phyloP scores from a whole-genome alignment of 1,140 invertebrate species.

The Lanistes nyassanus region DNA sequence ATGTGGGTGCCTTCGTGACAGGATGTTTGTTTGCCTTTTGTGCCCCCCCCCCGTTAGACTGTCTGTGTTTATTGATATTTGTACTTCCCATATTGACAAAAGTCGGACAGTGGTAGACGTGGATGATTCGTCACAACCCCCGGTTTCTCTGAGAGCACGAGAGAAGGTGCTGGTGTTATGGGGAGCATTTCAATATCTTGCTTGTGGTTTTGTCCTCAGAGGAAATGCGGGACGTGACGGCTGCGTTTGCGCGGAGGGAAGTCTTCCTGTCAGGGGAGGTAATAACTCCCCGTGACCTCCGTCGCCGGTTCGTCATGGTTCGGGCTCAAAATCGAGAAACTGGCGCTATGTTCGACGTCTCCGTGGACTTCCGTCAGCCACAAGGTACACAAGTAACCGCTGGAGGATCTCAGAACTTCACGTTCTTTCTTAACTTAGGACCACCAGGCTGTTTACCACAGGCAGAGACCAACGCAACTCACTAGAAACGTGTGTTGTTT shows the following conservation, averaged over 20 bases:
- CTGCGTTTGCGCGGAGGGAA: constrained; percentile 30
- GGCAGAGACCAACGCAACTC: no score
- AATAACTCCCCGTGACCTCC: constrained; percentile 27
- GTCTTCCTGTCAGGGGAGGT: constrained; percentile 38
- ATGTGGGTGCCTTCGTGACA: no score
- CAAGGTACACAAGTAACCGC: no score
- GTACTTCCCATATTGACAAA: neutral
- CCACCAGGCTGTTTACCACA: no score
- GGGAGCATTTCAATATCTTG: neutral
- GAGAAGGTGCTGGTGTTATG: neutral
- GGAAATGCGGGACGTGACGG: constrained; percentile 22
- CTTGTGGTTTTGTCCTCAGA: neutral
- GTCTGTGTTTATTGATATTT: neutral
- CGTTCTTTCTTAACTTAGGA: no score
- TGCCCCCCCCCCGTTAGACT: no score
- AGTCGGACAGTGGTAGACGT: neutral
- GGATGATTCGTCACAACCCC: neutral
- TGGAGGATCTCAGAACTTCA: no score
- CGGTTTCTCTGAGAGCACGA: neutral
- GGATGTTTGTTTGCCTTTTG: no score
- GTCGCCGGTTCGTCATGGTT: constrained; percentile 30
- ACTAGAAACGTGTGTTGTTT: no score
- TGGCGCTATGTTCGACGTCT: constrained; percentile 38
- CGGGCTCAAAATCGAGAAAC: constrained; percentile 17
- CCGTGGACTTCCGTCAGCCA: constrained; percentile 37